Percentiles rank a stretch among this genome's conserved stretches.
Conservation (phyloP, 2,113 vertebrate genomes). For the Gracilinanus agilis region DNA sequence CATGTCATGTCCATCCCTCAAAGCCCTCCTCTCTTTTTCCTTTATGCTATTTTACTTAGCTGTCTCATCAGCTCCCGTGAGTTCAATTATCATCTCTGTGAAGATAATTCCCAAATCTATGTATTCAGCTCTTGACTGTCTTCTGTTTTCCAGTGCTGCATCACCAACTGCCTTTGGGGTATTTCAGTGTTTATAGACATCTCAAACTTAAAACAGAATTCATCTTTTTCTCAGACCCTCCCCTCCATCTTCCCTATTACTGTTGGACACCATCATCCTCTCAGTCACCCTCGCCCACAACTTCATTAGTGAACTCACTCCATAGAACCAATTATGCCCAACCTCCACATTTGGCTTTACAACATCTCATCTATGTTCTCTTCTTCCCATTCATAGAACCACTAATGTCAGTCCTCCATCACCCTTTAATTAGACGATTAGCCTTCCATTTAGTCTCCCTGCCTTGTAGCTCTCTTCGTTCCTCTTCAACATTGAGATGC, state of each 20-base stretch:
- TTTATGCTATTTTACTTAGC: background rate
- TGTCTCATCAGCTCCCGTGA: background rate
- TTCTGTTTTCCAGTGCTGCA: background rate
- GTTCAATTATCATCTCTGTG: background rate
- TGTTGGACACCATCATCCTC: background rate
- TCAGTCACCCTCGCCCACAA: background rate
- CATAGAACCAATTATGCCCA: background rate
- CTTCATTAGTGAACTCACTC: background rate
- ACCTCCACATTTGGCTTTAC: background rate
- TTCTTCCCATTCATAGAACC: background rate
- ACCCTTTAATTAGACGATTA: background rate
- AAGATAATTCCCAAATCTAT: background rate
- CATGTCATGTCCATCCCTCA: background rate
- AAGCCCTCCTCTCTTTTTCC: background rate
- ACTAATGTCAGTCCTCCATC: background rate
- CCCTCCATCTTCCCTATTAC: background rate
- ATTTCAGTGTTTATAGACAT: background rate
- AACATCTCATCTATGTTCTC: background rate
- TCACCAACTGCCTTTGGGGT: background rate
- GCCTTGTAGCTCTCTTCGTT: background rate
- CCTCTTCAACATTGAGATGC: background rate
- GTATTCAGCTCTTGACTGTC: background rate
- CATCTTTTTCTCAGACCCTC: background rate
- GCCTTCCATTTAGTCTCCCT: background rate
- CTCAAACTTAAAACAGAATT: background rate